Base-by-base conservation (phyloP, 2,113 vertebrate genomes). In the Holacanthus passer region DNA sequence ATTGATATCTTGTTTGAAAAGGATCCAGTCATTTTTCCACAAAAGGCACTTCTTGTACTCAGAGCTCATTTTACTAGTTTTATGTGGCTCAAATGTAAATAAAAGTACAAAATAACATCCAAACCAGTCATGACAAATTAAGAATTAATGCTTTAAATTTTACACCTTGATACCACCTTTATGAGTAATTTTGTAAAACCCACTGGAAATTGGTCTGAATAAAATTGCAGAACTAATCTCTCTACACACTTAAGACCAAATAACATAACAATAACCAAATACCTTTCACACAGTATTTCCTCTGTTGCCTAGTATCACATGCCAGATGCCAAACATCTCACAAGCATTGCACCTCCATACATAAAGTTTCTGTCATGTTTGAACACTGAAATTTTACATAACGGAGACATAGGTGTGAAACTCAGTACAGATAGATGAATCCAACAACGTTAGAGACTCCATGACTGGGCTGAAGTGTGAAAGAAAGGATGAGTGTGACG, bases 381-480 rank as follows among this genome's bases (percentile, higher is more conserved):
- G 9, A 76, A 77, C 11, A 43, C 17, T 5, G 27, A 82, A 60
- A 58, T 67, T 69, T 48, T 55, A 39, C 13, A 69, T 41, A 79
- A 43, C 7, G 16, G 24, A 56, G 60, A 68, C 27, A 8, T n/a
- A 78, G 16, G 64, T 59, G 47, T 81, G 62, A 59, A 58, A 87
- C 56, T 32, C 8, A 47, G 29, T 67, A 74, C 24, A 70, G 67
- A 27, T 17, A 35, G 43, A 50, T 75, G 32, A 58, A 50, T 39
- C 50, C 59, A n/a, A 50, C 39, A 66, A n/a, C 45, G 29, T 72
- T 55, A 68, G 20, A 68, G 60, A 39, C 48, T 65, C 3, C 66
- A 63, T 39, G 41, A 70, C 45, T 72, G 79, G 14, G 52, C n/a
- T 43, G 37, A 82, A 56, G 73, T 77, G 55, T 79, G 76, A 82